Evolutionary conservation across 2,797 vertebrate species (phyloP), one percentile per base, ranked within the genome.

Genomic region (Clarias laeviceps): DNA sequence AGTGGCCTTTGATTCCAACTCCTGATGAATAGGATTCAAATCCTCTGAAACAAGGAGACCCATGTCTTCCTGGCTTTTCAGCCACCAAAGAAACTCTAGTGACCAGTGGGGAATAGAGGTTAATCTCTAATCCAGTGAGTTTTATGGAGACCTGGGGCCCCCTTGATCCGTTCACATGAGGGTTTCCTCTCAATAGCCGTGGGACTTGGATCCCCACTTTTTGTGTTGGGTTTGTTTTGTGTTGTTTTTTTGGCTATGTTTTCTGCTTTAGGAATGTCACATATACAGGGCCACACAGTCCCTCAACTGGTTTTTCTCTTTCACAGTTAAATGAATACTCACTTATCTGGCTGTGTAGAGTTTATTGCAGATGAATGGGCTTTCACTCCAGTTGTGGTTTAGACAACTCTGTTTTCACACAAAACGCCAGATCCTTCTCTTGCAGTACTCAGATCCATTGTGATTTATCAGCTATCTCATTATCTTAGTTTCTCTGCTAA

Each of bases 31-130:
- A 88, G 90, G 82, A 87, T 86, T 93, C 88, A 94, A 94, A 94
- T 94, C 92, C 93, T 91, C 90, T 88, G 78, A 94, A 90, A 94
- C 94, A 93, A 93, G 93, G 90, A 89, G 89, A 92, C 80, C 93
- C 89, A 40, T 91, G 90, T 90, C 90, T 93, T 90, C 90, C 70
- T 59, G 92, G 84, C 90, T 91, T 93, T 94, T 92, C 77, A 89
- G 89, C 45, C 87, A 91, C 90, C 87, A 88, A 88, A 92, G 90
- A 91, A 86, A 88, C 88, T 87, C 89, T 87, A 89, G 89, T 89
- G 90, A 90, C 87, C 92, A 92, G 92, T 91, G 86, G 91, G 91
- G 86, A 91, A 82, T 85, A 89, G 87, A 88, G 81, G 92, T 92
- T 93, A 93, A 93, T 94, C 92, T 90, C 89, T 86, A 90, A 89